phyloP scores from a whole-genome alignment of 2,888 invertebrate genomes.

The Nemotelus pantherinus region DNA sequence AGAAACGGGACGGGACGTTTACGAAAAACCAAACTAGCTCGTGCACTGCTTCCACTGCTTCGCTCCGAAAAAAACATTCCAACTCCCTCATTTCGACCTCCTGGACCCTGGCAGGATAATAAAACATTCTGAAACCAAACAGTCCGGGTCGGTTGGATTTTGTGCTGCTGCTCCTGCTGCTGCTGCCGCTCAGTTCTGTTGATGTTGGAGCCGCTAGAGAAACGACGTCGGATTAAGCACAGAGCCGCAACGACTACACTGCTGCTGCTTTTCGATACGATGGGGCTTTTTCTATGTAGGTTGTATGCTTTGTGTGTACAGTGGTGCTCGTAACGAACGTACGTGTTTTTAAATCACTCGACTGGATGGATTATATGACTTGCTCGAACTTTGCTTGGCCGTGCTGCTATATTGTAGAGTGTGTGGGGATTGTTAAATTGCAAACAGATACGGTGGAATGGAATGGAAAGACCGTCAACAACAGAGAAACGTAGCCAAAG shows the following conservation, averaged over 20 bases:
- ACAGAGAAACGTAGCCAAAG: neutral
- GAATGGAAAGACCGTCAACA: conserved; percentile 27
- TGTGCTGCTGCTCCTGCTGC: no score
- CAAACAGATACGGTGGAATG: neutral
- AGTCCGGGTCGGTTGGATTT: neutral
- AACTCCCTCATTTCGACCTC: conserved; percentile 7
- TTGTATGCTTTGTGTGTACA: conserved; percentile 10
- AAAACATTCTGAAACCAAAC: neutral
- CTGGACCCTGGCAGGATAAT: conserved; percentile 23
- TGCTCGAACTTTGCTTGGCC: neutral
- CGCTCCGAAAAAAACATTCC: neutral
- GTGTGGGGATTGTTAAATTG: conserved; percentile 21
- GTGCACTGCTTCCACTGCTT: neutral
- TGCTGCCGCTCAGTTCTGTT: neutral
- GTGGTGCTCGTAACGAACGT: conserved; percentile 6
- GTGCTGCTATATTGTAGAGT: neutral
- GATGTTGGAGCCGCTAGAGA: neutral
- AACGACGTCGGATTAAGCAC: conserved; percentile 15
- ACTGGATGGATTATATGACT: neutral
- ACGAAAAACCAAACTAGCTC: neutral
- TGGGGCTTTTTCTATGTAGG: no score
- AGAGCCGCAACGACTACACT: neutral
- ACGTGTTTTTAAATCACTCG: neutral
- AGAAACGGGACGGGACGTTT: no score
- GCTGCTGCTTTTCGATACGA: no score